These are phyloP conservation scores for Erannis defoliaria DNA, from an alignment of 2,888 invertebrate species.

Conservation along the genomic window DNA sequence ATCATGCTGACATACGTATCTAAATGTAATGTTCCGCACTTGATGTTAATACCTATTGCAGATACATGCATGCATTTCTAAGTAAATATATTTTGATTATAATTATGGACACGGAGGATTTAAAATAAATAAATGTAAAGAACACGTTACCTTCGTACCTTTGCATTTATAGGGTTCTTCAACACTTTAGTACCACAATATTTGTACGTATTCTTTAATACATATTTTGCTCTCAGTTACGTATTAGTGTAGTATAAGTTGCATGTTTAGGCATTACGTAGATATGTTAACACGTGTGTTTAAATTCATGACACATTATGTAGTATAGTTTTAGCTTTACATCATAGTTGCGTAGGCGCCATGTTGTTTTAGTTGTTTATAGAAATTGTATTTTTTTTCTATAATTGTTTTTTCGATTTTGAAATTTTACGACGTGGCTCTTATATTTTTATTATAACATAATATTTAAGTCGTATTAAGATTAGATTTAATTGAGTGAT, in stretches of 20 bases:
- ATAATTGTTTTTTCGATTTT: neutral
- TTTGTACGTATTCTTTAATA: neutral
- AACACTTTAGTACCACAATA: constrained; percentile 8
- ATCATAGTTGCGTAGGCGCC: neutral
- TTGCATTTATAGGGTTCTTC: neutral
- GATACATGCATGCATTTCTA: neutral
- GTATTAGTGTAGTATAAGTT: constrained; percentile 1
- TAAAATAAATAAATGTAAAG: neutral
- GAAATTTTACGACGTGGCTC: neutral
- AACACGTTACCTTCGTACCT: neutral
- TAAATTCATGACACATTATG: neutral
- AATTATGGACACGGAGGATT: no score
- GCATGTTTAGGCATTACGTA: constrained; percentile 6
- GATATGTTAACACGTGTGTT: no score
- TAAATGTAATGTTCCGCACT: no score
- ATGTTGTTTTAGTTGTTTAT: neutral
- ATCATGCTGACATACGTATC: no score
- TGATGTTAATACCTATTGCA: neutral
- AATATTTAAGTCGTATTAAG: constrained; percentile 1
- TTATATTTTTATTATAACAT: neutral
- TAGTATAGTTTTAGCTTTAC: neutral
- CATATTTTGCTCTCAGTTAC: constrained; percentile 21
- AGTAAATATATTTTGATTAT: neutral
- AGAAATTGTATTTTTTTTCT: neutral
- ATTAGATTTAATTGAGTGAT: constrained; percentile 7